phyloP scores from a whole-genome alignment of 2,797 vertebrate species.

The Periophthalmus magnuspinnatus region DNA sequence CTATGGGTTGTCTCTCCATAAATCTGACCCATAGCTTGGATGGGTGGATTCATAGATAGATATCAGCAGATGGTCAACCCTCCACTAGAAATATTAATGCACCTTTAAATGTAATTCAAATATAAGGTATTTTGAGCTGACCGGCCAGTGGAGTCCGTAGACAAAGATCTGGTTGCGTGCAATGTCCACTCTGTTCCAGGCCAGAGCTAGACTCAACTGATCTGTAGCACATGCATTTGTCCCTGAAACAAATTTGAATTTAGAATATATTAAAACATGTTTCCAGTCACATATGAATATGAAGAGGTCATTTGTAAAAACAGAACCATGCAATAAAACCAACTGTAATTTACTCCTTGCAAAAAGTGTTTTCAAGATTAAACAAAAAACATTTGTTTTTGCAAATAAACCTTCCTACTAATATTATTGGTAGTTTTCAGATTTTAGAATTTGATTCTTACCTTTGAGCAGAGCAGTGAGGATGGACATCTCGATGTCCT shows the following conservation, averaged over 20 bases:
- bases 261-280: too few species aligned
- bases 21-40: background rate
- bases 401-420: background rate
- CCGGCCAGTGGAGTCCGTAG: constrained; percentile 95
- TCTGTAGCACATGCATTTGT: constrained; percentile 95
- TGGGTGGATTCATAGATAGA: background rate
- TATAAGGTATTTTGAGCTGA: constrained; percentile 64
- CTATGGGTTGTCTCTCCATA: background rate
- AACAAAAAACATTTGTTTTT: background rate
- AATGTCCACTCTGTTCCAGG: constrained; percentile 98
- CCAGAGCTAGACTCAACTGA: constrained; percentile 95
- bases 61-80: background rate
- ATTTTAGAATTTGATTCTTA: constrained; percentile 47
- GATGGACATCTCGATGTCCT: constrained; percentile 98
- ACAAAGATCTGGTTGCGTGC: constrained; percentile 98
- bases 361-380: background rate
- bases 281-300: too few species aligned
- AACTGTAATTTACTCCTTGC: background rate
- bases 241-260: constrained; percentile 70
- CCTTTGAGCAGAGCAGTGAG: constrained; percentile 96
- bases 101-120: background rate
- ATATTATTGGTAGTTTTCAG: too few species aligned
- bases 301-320: too few species aligned
- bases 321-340: too few species aligned
- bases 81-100: background rate